Evolutionary conservation across 2,797 vertebrate genomes (phyloP), one percentile per base, ranked within the genome.

Genomic region (Schizothorax lantsangensis): DNA sequence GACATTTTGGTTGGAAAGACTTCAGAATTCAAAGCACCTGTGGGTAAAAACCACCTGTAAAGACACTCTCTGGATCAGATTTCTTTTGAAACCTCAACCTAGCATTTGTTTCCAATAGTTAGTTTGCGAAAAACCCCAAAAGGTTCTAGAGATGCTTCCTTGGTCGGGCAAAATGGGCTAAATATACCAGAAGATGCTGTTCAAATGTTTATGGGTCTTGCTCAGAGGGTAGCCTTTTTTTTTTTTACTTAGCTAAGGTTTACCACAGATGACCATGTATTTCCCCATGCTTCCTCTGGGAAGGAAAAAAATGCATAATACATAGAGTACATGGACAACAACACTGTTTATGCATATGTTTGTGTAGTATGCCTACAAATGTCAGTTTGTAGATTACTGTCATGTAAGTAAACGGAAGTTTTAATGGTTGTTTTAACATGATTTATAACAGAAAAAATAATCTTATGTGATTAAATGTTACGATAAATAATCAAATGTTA

Each of bases 61-160:
- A 95, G 88, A 83, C 59, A 84, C 89, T 88, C 89, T 90, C 83
- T 81, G 85, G 91, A 93, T 95, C 92, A 26, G 80, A 90, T 94
- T 95, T 92, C 93, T 93, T 94, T 94, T 95, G 92, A 95, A 95
- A 93, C 40, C 69, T 92, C 92, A 95, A 91, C 90, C 92, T 86
- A 15, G 80, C 92, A 88, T 95, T 94, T 91, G 92, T 89, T 93
- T 93, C 91, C 92, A 93, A 92, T 90, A 90, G 89, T 91, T 92
- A 92, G 91, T 92, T 93, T 92, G 91, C 90, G 91, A 92, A 93
- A 93, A 89, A 78, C 77, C 85, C 0, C 21, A 84, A 88, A 94
- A 93, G 90, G 89, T 91, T 83, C 88, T 59, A 57, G 82, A 40
- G 89, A 89, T 71, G 82, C 92, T 89, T 92, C 89, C 82, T 54